phyloP scores from a whole-genome alignment of 1,140 invertebrate species.

The Andricus grossulariae region DNA sequence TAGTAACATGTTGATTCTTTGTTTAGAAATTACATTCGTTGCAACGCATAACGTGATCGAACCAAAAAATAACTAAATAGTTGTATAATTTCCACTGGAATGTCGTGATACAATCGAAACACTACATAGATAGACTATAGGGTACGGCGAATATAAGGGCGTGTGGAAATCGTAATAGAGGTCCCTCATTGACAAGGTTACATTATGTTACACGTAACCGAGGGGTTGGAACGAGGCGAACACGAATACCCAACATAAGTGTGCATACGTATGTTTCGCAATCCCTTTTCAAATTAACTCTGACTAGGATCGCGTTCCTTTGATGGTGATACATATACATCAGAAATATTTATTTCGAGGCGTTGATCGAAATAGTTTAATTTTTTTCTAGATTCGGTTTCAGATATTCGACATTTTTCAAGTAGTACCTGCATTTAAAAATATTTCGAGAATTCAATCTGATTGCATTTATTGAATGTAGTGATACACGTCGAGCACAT shows the following conservation, averaged over 20 bases:
- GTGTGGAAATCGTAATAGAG: slow-evolving; percentile 29
- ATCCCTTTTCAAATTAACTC: slow-evolving; percentile 48
- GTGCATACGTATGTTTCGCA: slow-evolving; percentile 47
- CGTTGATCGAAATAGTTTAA: not conserved
- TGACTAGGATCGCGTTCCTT: slow-evolving; percentile 40
- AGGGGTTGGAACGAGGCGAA: slow-evolving; percentile 8
- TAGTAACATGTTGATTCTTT: too few species aligned
- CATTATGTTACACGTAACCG: slow-evolving; percentile 21
- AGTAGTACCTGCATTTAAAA: slow-evolving; percentile 1
- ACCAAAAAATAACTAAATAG: too few species aligned
- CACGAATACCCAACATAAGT: slow-evolving; percentile 21
- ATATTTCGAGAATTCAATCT: slow-evolving; percentile 25
- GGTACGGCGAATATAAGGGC: not conserved
- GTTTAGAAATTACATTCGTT: not conserved
- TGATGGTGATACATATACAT: slow-evolving; percentile 16
- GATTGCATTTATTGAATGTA: not conserved
- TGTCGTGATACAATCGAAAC: slow-evolving; percentile 13
- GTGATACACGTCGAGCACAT: too few species aligned
- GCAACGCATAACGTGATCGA: too few species aligned
- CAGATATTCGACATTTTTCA: not conserved
- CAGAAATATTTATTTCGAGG: slow-evolving; percentile 21
- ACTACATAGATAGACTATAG: not conserved
- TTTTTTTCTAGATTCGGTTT: not conserved
- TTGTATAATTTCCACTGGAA: not conserved
- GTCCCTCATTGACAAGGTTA: slow-evolving; percentile 30